Conservation (phyloP, 2,797 vertebrate genomes). For the Remorina albescens region DNA sequence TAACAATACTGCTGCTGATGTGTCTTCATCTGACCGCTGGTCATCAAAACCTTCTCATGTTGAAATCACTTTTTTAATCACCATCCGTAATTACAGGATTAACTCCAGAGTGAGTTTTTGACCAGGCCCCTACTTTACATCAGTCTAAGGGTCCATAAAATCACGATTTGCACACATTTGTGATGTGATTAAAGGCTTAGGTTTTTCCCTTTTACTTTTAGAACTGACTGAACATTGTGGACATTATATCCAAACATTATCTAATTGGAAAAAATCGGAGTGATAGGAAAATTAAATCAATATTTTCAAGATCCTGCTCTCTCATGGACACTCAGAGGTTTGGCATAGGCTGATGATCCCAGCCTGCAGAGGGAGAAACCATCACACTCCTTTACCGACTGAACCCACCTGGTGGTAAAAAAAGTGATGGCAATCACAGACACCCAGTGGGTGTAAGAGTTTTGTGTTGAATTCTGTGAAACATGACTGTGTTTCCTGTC, state of each 20-base stretch:
- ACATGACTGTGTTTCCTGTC: slow-evolving; percentile 43
- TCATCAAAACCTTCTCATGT: background rate
- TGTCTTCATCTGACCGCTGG: background rate
- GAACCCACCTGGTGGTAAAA: background rate
- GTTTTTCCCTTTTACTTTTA: background rate
- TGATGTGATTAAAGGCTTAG: background rate
- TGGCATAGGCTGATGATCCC: background rate
- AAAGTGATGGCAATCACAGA: background rate
- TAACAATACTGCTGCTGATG: background rate
- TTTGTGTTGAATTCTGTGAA: slow-evolving; percentile 7
- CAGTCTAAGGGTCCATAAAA: background rate
- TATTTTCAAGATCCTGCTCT: background rate
- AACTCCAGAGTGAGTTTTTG: background rate
- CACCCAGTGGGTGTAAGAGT: slow-evolving; percentile 1
- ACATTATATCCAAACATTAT: background rate
- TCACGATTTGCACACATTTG: no score
- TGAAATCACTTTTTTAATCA: background rate
- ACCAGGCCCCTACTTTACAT: background rate
- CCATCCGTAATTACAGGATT: background rate
- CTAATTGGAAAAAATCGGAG: background rate
- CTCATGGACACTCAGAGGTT: slow-evolving; percentile 12
- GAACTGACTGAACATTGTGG: background rate
- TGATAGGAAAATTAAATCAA: slow-evolving; percentile 9
- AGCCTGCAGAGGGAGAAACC: background rate
- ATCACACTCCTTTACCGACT: background rate